Percentiles rank a stretch among this genome's conserved stretches.
Evolutionary conservation across 2,888 invertebrate species (phyloP).

Genomic region (Malachius bipustulatus): DNA sequence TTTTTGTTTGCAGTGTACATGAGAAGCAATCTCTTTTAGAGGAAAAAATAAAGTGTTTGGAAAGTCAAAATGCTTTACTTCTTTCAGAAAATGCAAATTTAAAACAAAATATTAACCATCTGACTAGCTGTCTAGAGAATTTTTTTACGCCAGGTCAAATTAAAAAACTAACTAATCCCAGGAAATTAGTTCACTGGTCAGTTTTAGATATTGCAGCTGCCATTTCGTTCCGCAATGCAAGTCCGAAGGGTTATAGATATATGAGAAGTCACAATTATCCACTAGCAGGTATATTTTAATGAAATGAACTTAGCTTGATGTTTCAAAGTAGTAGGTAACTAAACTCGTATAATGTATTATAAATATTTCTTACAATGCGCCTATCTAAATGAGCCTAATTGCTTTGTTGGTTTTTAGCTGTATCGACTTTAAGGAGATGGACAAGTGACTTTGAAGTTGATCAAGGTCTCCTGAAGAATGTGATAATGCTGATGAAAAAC

Average conservation of each 20-base stretch:
- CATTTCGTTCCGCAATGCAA: slow-evolving; percentile 8
- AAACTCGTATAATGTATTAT: too few relatives aligned
- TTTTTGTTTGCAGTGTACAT: neutral
- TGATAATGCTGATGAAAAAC: slow-evolving; percentile 17
- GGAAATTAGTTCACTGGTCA: slow-evolving; percentile 4
- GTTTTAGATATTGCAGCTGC: slow-evolving; percentile 8
- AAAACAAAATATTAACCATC: neutral
- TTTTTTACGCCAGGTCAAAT: slow-evolving; percentile 9
- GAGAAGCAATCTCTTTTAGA: neutral
- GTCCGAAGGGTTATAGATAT: slow-evolving; percentile 8
- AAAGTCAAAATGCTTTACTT: slow-evolving; percentile 5
- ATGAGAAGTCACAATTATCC: slow-evolving; percentile 12
- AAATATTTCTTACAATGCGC: too few relatives aligned
- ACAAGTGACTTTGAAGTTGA: slow-evolving; percentile 15
- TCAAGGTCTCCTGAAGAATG: slow-evolving; percentile 17
- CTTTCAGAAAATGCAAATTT: too few relatives aligned
- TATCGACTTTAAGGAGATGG: slow-evolving; percentile 16
- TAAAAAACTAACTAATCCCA: neutral
- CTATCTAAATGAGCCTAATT: too few relatives aligned
- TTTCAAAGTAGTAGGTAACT: too few relatives aligned
- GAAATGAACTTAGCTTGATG: too few relatives aligned
- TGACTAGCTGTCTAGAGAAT: slow-evolving; percentile 3
- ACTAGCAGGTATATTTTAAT: too few relatives aligned
- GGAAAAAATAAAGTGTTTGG: neutral
- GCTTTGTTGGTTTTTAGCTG: slow-evolving; percentile 15